Evolutionary conservation across 2,888 invertebrate species (phyloP).

Genomic region (Drosophila greeni): DNA sequence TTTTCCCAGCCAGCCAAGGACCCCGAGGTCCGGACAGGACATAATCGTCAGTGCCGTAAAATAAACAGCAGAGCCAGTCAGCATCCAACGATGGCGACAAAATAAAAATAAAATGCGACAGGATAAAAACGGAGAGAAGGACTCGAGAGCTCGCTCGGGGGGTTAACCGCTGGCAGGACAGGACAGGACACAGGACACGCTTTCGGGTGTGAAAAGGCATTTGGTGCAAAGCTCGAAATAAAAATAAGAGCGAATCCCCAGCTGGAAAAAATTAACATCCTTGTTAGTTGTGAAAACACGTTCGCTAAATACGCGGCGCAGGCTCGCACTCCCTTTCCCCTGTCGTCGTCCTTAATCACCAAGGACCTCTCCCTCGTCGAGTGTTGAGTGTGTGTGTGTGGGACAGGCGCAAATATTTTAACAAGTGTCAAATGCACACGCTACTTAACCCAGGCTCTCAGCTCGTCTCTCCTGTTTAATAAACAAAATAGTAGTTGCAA

Average conservation of each 20-base stretch:
- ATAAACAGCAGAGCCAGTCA: slow-evolving; percentile 66
- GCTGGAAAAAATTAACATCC: slow-evolving; percentile 74
- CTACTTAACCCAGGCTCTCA: slow-evolving; percentile 72
- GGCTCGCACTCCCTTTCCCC: slow-evolving; percentile 47
- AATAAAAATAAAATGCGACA: slow-evolving; percentile 68
- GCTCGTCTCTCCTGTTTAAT: slow-evolving; percentile 58
- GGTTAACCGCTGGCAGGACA: slow-evolving; percentile 24
- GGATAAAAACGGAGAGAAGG: slow-evolving; percentile 8
- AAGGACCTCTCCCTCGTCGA: slow-evolving; percentile 30
- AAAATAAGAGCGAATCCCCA: slow-evolving; percentile 49
- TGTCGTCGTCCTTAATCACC: slow-evolving; percentile 17
- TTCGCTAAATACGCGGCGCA: slow-evolving; percentile 73
- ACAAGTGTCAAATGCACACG: slow-evolving; percentile 80
- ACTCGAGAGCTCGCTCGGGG: slow-evolving; percentile 5
- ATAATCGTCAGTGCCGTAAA: slow-evolving; percentile 73
- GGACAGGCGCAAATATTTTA: slow-evolving; percentile 79
- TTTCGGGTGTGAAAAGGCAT: slow-evolving; percentile 72
- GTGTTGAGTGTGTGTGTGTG: slow-evolving; percentile 36
- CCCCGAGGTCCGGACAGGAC: slow-evolving; percentile 38
- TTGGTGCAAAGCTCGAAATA: slow-evolving; percentile 64
- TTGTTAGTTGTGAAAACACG: slow-evolving; percentile 76
- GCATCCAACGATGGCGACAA: slow-evolving; percentile 60
- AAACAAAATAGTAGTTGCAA: slow-evolving; percentile 67
- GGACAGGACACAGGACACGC: slow-evolving; percentile 38
- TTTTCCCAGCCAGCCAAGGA: slow-evolving; percentile 30